Base-by-base conservation (phyloP, 2,113 vertebrate genomes). In the Tretioscincus oriximinensis region DNA sequence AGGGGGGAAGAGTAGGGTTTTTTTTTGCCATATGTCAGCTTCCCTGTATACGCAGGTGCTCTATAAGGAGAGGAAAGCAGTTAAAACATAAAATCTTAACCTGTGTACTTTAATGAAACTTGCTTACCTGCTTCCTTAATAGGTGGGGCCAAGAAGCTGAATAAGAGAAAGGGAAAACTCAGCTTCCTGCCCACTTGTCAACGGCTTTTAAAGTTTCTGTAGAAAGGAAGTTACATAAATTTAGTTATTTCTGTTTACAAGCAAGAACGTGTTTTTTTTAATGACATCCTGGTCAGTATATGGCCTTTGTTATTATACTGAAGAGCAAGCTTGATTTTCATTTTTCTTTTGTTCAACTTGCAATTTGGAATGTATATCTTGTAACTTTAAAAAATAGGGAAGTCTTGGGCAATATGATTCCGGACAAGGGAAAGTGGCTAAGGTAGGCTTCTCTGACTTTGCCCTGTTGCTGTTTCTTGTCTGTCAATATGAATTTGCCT, bases 111-210 rank as follows among this genome's bases (percentile, higher is more conserved):
- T 93, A 91, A 89, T 70, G 70, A 83, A 65, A 47, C 41, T 22
- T 90, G 88, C 89, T 90, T 91, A 90, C 88, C 86, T 92, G 64
- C 64, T 86, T 80, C 67, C 85, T 82, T 79, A 70, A 78, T 84
- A 71, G 92, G 92, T 45, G 92, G 87, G 90, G 85, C 88, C 84
- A 87, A 83, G 80, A 84, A 92, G 91, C 90, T 81, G 83, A 90
- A 87, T 58, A 41, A 72, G 84, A 83, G 87, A 81, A 90, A 90
- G 85, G 87, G 1, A 85, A 78, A 81, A 80, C 87, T 87, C 73
- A 77, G 78, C 81, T 88, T 88, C 73, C 74, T 28, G 88, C 78
- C n/a, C 16, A 84, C 78, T 82, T 75, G 81, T 64, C 51, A 77
- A 82, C 81, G 80, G 26, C 49, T 68, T 83, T 81, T 67, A 22